Conservation (phyloP, 2,888 invertebrate genomes). For the Holacanthella duospinosa region DNA sequence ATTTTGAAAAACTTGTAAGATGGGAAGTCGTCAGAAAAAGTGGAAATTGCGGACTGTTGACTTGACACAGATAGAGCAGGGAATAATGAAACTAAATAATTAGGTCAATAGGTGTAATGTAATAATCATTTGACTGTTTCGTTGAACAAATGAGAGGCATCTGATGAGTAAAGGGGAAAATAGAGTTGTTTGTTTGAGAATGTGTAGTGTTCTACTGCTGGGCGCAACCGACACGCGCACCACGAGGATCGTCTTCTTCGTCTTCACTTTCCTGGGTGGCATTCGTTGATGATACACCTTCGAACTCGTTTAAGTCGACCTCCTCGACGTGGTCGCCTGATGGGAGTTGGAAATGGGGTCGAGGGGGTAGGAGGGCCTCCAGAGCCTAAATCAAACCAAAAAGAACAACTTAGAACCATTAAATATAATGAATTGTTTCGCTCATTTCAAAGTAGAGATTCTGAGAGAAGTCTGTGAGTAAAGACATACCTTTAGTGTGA, state of each 20-base stretch:
- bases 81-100: too few relatives aligned
- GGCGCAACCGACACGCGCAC: slow-evolving; percentile 65
- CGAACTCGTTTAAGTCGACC: slow-evolving; percentile 66
- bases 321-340: slow-evolving; percentile 74
- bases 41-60: too few relatives aligned
- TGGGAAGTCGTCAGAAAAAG: too few relatives aligned
- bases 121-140: too few relatives aligned
- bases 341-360: slow-evolving; percentile 60
- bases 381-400: slow-evolving; percentile 47
- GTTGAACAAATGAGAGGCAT: too few relatives aligned
- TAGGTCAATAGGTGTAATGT: too few relatives aligned
- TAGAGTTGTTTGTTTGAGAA: too few relatives aligned
- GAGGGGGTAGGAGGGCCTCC: slow-evolving; percentile 62
- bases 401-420: slow-evolving; percentile 9
- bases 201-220: slow-evolving; percentile 63
- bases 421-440: background rate
- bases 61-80: too few relatives aligned
- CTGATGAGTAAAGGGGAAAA: too few relatives aligned
- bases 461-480: background rate
- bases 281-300: slow-evolving; percentile 44
- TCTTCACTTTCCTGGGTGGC: slow-evolving; percentile 47
- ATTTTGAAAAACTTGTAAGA: too few relatives aligned
- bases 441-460: too few relatives aligned
- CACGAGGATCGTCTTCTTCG: slow-evolving; percentile 54
- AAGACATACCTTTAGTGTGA: slow-evolving; percentile 46